A percentile compares a stretch with the other conserved stretches of the same genome.
Evolutionary conservation across 2,113 vertebrate species (phyloP).

Genomic region (Halichoeres trimaculatus): DNA sequence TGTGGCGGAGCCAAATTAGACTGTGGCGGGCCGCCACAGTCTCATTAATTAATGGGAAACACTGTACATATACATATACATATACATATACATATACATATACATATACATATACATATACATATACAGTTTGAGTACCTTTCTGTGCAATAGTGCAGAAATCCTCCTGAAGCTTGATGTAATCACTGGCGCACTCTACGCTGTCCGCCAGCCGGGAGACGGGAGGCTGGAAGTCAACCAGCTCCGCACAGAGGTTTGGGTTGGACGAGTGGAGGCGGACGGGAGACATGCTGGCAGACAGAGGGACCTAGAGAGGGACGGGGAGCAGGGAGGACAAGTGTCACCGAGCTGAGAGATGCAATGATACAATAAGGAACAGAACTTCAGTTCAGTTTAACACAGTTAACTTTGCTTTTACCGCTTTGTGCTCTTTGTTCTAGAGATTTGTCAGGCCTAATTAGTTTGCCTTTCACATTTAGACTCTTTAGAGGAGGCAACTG

Average conservation of each 20-base stretch:
- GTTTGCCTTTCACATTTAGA: background rate
- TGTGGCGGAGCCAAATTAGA: too few species aligned
- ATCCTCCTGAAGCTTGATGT: slow-evolving; percentile 97
- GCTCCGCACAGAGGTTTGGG: slow-evolving; percentile 96
- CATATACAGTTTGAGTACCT: slow-evolving; percentile 82
- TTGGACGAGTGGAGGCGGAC: slow-evolving; percentile 97
- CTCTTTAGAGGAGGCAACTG: background rate
- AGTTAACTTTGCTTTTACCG: background rate
- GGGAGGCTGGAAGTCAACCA: slow-evolving; percentile 90
- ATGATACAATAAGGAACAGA: slow-evolving; percentile 4
- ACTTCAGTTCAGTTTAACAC: background rate
- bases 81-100: too few species aligned
- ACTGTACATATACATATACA: too few species aligned
- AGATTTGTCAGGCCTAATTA: background rate
- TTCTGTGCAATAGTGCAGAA: slow-evolving; percentile 98
- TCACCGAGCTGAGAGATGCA: slow-evolving; percentile 25
- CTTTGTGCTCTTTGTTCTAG: background rate
- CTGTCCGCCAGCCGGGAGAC: slow-evolving; percentile 88
- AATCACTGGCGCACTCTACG: slow-evolving; percentile 90
- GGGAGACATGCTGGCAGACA: slow-evolving; percentile 93
- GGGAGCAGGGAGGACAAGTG: slow-evolving; percentile 10
- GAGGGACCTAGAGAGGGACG: slow-evolving; percentile 87
- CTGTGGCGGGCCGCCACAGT: too few species aligned
- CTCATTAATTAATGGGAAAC: too few species aligned
- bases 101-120: too few species aligned